Evolutionary conservation across 2,113 vertebrate species (phyloP), one percentile per base, ranked within the genome.

Genomic region (Rissa tridactyla): DNA sequence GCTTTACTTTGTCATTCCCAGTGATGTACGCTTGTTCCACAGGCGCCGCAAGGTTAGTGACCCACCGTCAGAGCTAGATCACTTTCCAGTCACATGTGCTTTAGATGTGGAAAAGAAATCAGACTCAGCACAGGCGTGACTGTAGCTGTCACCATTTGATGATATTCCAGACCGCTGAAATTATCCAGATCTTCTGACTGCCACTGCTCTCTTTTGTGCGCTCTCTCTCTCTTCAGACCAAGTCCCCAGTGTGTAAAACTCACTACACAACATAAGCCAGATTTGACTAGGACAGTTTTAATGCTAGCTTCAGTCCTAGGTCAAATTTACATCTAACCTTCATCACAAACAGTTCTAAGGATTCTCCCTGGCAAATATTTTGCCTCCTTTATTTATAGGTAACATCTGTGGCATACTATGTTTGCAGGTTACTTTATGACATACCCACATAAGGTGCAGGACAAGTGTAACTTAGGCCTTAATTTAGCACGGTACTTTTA

Each of bases 41-140:
- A 91, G 40, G 12, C n/a, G 66, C 21, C 0, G 0, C 44, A 73
- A 82, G n/a, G 66, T 79, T 65, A 72, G 46, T 85, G 87, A 91
- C 70, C 62, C 44, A 57, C 44, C 1, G 3, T 17, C 69, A 70
- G 16, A 64, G 34, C 34, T 78, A 68, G 19, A 49, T 57, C 36
- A 62, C 66, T 77, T 80, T 81, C 70, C 49, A 88, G 66, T 94
- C 96, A 95, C 84, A 58, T 46, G 81, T 13, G 16, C 52, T 90
- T 87, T 76, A 89, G 73, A 76, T 49, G 76, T 79, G 62, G 89
- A 92, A 91, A 89, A 88, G 34, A 91, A 92, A 94, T 70, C 30
- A 76, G 70, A 69, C 54, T 85, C 60, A 79, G 62, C 65, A 71
- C 49, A 96, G 36, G 51, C 77, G 80, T 5, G 21, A 61, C 30